phyloP scores from a whole-genome alignment of 2,797 vertebrate species.

The Eulemur coronatus region DNA sequence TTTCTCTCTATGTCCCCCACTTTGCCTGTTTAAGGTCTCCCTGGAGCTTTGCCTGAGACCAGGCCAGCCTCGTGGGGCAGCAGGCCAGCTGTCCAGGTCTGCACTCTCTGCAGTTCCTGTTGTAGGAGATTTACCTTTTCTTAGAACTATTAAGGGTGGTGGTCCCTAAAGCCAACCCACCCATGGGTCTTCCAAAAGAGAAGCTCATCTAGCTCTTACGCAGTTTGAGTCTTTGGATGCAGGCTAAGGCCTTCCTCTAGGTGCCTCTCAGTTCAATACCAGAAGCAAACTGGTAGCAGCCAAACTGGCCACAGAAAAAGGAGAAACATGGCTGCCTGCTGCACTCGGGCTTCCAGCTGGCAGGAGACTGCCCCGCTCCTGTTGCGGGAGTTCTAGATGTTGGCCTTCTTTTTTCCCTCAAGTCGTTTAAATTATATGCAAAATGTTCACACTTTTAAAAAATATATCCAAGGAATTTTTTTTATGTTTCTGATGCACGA shows the following conservation, averaged over 20 bases:
- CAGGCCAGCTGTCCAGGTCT: not conserved
- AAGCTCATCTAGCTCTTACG: not conserved
- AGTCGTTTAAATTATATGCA: conserved; percentile 18
- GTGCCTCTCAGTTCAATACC: not conserved
- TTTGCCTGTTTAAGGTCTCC: not conserved
- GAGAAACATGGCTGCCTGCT: not conserved
- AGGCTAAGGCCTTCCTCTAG: not conserved
- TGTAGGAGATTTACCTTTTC: not conserved
- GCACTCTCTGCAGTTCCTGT: not conserved
- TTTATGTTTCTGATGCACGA: not conserved
- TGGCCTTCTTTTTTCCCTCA: not conserved
- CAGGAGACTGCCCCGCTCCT: not conserved
- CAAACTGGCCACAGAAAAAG: not conserved
- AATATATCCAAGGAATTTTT: not conserved
- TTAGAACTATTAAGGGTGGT: not conserved
- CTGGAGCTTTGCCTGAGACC: not conserved
- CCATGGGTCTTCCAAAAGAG: not conserved
- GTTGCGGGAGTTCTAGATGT: not conserved
- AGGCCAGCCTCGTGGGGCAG: not conserved
- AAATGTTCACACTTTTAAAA: not conserved
- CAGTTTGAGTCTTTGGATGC: not conserved
- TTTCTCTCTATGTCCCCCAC: not conserved
- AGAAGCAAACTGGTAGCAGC: not conserved
- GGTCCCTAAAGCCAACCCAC: not conserved
- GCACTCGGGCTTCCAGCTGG: not conserved